These are phyloP conservation scores for Clivina fossor DNA, from an alignment of 2,888 invertebrate genomes.

Conservation along the genomic window DNA sequence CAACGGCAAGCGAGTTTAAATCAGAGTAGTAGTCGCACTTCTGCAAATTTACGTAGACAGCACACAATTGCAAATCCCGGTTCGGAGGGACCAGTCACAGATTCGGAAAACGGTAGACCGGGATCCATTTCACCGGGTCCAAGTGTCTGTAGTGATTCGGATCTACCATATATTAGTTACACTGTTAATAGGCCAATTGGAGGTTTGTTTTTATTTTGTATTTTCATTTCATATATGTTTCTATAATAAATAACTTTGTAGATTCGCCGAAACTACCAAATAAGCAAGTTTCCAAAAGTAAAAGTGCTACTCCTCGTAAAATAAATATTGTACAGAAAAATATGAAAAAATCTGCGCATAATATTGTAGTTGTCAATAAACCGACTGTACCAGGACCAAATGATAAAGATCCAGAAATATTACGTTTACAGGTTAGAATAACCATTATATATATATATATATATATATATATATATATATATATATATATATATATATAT, in stretches of 20 bases:
- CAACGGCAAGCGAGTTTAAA: conserved; percentile 46
- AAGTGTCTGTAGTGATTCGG: conserved; percentile 86
- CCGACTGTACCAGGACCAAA: conserved; percentile 64
- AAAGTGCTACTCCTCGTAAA: conserved; percentile 43
- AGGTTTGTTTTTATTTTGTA: conserved; percentile 54
- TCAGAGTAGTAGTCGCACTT: conserved; percentile 37
- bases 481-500: too few relatives aligned
- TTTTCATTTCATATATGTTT: conserved; percentile 27
- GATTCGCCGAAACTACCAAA: conserved; percentile 82
- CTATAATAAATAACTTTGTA: conserved; percentile 48
- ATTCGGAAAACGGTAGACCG: conserved; percentile 58
- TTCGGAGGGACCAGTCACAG: conserved; percentile 42
- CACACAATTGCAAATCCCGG: conserved; percentile 54
- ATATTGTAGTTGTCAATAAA: conserved; percentile 79
- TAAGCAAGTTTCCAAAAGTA: conserved; percentile 54
- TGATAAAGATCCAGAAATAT: conserved; percentile 76
- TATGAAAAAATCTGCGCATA: conserved; percentile 61
- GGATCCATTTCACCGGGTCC: conserved; percentile 82
- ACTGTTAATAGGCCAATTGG: conserved; percentile 88
- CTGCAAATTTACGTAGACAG: conserved; percentile 47
- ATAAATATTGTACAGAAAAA: conserved; percentile 52
- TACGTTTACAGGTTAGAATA: conserved; percentile 62
- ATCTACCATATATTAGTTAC: conserved; percentile 88
- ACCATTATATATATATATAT: conserved; percentile 6
- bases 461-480: not conserved